phyloP scores from a whole-genome alignment of 2,888 invertebrate genomes.

The Tortricodes alternella region DNA sequence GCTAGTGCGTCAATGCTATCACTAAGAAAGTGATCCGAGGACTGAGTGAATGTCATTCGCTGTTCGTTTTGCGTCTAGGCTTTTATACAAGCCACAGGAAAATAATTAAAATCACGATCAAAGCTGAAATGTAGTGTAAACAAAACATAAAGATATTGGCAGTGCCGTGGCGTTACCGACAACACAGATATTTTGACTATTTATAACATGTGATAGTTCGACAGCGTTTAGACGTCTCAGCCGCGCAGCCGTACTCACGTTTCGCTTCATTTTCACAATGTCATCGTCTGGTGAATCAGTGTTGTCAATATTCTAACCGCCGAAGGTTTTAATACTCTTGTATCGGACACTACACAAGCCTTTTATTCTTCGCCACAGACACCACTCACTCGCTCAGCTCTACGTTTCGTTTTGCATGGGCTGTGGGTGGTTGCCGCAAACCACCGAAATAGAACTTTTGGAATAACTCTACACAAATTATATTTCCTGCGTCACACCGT shows the following conservation, averaged over 20 bases:
- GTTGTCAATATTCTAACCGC: slow-evolving; percentile 6
- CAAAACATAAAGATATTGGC: slow-evolving; percentile 59
- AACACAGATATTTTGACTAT: slow-evolving; percentile 41
- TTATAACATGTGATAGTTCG: slow-evolving; percentile 19
- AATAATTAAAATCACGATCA: slow-evolving; percentile 25
- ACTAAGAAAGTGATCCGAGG: neutral
- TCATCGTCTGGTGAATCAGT: slow-evolving; percentile 38
- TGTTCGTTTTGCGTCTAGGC: neutral
- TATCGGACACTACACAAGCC: slow-evolving; percentile 39
- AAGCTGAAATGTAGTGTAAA: slow-evolving; percentile 47
- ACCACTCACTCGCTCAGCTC: slow-evolving; percentile 62
- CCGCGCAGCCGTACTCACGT: slow-evolving; percentile 73
- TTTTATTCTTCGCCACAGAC: slow-evolving; percentile 54
- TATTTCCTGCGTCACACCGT: slow-evolving; percentile 73
- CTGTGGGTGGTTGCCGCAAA: slow-evolving; percentile 65
- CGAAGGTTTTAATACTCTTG: slow-evolving; percentile 23
- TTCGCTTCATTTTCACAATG: slow-evolving; percentile 72
- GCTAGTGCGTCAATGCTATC: neutral
- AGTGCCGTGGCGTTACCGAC: slow-evolving; percentile 52
- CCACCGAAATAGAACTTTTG: slow-evolving; percentile 80
- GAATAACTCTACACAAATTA: slow-evolving; percentile 79
- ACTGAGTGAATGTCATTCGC: neutral
- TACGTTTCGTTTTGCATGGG: slow-evolving; percentile 60
- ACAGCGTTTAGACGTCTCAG: slow-evolving; percentile 2
- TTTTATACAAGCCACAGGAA: slow-evolving; percentile 13